Percentiles rank a stretch among this genome's conserved stretches.
Conservation (phyloP, 2,888 invertebrate species). For the Phymatocera aterrima region DNA sequence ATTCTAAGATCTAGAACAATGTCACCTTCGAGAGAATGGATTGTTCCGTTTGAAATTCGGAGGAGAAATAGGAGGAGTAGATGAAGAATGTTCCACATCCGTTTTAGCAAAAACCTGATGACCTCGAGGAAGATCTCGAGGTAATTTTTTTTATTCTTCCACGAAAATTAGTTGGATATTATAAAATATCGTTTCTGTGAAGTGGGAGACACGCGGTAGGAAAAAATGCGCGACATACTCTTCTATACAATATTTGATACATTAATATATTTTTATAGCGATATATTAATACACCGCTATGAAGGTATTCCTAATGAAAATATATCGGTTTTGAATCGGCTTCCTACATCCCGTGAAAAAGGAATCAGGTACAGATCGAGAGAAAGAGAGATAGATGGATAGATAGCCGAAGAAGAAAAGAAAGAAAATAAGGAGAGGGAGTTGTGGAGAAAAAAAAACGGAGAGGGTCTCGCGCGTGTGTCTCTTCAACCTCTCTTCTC, state of each 20-base stretch:
- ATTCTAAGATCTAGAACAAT: not conserved
- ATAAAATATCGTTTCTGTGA: too few species aligned
- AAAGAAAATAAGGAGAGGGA: not conserved
- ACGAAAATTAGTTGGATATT: not conserved
- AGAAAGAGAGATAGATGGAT: not conserved
- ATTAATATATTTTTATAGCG: too few species aligned
- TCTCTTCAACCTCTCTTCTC: constrained; percentile 13
- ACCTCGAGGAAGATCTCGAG: not conserved
- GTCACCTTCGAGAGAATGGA: too few species aligned
- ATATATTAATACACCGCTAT: too few species aligned
- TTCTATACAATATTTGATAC: too few species aligned
- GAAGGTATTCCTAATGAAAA: not conserved
- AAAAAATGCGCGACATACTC: not conserved
- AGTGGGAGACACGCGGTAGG: too few species aligned
- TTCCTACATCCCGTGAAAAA: not conserved
- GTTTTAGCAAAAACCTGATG: not conserved
- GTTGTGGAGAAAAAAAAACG: not conserved
- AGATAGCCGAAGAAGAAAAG: not conserved
- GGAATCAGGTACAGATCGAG: not conserved
- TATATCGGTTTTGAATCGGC: not conserved
- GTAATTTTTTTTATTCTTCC: not conserved
- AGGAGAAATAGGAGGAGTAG: not conserved
- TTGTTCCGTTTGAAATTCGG: not conserved
- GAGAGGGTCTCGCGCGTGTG: constrained; percentile 20
- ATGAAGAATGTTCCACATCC: constrained; percentile 5